Percentiles rank a stretch among this genome's conserved stretches.
Conservation (phyloP, 2,888 invertebrate species). For the Eilema depressum region DNA sequence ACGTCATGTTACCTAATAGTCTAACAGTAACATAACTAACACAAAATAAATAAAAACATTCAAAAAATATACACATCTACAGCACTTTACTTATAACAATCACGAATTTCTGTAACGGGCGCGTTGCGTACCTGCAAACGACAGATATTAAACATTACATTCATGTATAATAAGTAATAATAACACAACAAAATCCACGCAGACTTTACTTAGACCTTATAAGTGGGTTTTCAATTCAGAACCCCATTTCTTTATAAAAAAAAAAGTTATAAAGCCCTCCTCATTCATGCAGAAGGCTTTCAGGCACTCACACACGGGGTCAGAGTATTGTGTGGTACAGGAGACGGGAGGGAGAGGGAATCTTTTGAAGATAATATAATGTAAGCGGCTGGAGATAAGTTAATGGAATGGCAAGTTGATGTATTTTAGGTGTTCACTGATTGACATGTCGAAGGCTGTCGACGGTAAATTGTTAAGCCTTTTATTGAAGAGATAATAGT, state of each 20-base stretch:
- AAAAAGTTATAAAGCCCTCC: slow-evolving; percentile 66
- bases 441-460: slow-evolving; percentile 19
- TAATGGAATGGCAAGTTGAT: slow-evolving; percentile 29
- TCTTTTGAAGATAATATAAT: slow-evolving; percentile 28
- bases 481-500: background rate
- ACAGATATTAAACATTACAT: slow-evolving; percentile 48
- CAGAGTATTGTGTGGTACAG: slow-evolving; percentile 48
- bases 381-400: slow-evolving; percentile 24
- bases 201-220: slow-evolving; percentile 46
- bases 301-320: slow-evolving; percentile 54
- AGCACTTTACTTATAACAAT: slow-evolving; percentile 9
- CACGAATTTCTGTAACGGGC: background rate
- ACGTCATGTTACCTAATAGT: background rate
- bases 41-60: slow-evolving; percentile 6
- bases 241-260: slow-evolving; percentile 54
- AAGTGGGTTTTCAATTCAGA: slow-evolving; percentile 52
- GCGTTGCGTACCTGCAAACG: slow-evolving; percentile 39
- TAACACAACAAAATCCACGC: slow-evolving; percentile 11
- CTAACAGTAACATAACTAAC: background rate
- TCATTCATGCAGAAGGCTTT: slow-evolving; percentile 69
- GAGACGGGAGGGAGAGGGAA: slow-evolving; percentile 39
- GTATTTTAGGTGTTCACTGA: slow-evolving; percentile 34
- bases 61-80: background rate
- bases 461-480: slow-evolving; percentile 7
- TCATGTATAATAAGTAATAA: slow-evolving; percentile 6